Conservation (phyloP, 1,140 invertebrate species). For the Drosophila lini region DNA sequence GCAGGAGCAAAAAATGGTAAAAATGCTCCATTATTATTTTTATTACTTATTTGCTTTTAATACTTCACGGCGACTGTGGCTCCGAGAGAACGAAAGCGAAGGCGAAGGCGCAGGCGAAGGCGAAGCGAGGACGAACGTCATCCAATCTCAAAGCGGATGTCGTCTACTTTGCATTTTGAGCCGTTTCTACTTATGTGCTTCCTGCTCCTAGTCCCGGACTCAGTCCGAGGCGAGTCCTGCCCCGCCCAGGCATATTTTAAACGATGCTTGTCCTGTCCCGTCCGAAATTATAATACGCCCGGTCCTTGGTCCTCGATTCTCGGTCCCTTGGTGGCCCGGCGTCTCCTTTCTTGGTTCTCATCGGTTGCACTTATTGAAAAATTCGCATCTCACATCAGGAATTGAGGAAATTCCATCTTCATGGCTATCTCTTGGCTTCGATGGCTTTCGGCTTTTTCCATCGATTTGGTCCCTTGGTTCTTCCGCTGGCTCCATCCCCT, state of each 20-base stretch:
- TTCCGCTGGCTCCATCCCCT: neutral
- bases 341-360: constrained; percentile 1
- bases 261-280: constrained; percentile 56
- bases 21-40: constrained; percentile 84
- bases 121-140: constrained; percentile 63
- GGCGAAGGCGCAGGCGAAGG: constrained; percentile 10
- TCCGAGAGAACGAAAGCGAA: constrained; percentile 21
- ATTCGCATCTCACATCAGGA: constrained; percentile 64
- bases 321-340: constrained; percentile 39
- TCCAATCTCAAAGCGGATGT: constrained; percentile 83
- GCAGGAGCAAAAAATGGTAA: constrained; percentile 78
- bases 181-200: constrained; percentile 81
- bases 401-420: constrained; percentile 69
- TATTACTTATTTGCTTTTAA: constrained; percentile 85
- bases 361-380: constrained; percentile 77
- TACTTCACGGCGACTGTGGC: constrained; percentile 70
- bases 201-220: constrained; percentile 60
- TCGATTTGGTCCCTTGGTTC: constrained; percentile 56
- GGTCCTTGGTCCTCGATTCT: neutral
- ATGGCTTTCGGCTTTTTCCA: constrained; percentile 64
- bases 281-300: constrained; percentile 69
- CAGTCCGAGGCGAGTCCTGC: constrained; percentile 46
- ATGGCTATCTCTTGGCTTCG: constrained; percentile 59
- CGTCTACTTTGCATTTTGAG: constrained; percentile 83
- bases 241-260: constrained; percentile 75